A percentile compares a stretch with the other conserved stretches of the same genome.
These are phyloP conservation scores for Melolontha melolontha DNA, from an alignment of 2,888 invertebrate species.

Conservation along the genomic window DNA sequence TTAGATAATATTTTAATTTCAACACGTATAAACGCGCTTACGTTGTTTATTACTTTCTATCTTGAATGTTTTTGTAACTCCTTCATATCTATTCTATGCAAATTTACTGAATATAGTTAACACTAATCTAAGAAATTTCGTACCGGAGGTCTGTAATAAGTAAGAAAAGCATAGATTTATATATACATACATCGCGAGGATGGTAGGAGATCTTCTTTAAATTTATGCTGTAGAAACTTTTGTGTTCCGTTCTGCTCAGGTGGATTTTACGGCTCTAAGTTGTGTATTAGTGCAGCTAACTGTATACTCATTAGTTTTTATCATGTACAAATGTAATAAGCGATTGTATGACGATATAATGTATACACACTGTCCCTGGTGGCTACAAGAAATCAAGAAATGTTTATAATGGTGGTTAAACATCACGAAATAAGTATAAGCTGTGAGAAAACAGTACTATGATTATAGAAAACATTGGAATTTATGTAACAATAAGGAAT, in stretches of 20 bases:
- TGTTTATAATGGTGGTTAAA: no score
- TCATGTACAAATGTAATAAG: no score
- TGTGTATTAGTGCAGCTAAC: neutral
- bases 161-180: no score
- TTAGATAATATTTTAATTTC: neutral
- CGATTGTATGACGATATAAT: no score
- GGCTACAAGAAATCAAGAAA: no score
- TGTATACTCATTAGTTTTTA: no score
- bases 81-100: constrained; percentile 5
- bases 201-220: neutral
- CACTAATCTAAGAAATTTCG: neutral
- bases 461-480: no score
- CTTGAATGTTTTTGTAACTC: neutral
- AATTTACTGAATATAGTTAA: constrained; percentile 6
- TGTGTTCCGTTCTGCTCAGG: constrained; percentile 1
- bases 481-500: no score
- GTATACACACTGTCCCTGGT: no score
- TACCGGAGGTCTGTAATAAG: no score
- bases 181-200: neutral
- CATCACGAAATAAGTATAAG: no score
- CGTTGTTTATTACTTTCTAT: neutral
- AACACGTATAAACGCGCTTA: neutral
- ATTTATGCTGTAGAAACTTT: constrained; percentile 10
- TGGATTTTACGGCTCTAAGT: constrained; percentile 16
- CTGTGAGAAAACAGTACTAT: no score